phyloP scores from a whole-genome alignment of 2,113 vertebrate genomes.

The Alexandromys fortis region DNA sequence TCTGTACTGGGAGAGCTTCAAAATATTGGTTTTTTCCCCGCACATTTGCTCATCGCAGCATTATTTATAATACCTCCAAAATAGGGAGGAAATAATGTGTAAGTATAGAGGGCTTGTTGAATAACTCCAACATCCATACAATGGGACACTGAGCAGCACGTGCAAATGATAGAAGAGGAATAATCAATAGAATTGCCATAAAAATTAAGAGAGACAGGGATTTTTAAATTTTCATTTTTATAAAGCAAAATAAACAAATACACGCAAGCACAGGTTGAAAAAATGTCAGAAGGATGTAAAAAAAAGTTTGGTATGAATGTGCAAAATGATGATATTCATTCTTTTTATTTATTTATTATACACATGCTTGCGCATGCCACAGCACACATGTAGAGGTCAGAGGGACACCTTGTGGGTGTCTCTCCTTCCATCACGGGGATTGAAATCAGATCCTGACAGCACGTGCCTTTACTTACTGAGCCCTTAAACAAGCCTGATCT shows the following conservation, averaged over 20 bases:
- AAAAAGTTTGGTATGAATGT: background rate
- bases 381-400: background rate
- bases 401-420: background rate
- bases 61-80: background rate
- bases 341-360: background rate
- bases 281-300: background rate
- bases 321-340: background rate
- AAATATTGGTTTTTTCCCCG: background rate
- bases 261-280: constrained; percentile 27
- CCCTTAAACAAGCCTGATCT: background rate
- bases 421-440: background rate
- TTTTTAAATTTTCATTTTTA: constrained; percentile 19
- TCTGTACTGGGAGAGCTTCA: background rate
- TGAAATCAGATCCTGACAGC: background rate
- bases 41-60: background rate
- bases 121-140: constrained; percentile 11
- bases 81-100: background rate
- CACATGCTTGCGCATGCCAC: background rate
- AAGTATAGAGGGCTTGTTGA: constrained; percentile 14
- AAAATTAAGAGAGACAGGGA: background rate
- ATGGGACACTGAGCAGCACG: background rate
- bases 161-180: background rate
- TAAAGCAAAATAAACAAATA: background rate
- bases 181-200: background rate
- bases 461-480: background rate